A percentile compares a stretch with the other conserved stretches of the same genome.
These are phyloP conservation scores for Chironomus striatipennis DNA, from an alignment of 1,140 invertebrate genomes.

Conservation along the genomic window DNA sequence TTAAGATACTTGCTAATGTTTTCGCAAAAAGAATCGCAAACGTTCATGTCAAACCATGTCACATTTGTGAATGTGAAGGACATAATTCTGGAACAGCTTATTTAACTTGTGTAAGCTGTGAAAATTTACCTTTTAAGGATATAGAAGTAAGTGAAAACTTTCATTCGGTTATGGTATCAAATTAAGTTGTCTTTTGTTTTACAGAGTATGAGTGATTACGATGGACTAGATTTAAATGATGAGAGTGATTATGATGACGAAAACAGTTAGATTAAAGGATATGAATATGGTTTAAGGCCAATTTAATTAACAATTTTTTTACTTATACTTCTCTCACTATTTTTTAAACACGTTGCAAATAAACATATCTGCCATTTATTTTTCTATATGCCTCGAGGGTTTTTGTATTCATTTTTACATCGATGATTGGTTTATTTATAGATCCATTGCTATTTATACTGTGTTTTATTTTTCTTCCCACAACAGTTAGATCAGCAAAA, in stretches of 20 bases:
- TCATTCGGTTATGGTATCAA: not conserved
- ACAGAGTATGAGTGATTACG: not conserved
- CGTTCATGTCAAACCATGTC: constrained; percentile 52
- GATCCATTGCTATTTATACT: not conserved
- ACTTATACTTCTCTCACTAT: not conserved
- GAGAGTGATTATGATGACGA: not conserved
- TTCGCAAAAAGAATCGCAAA: constrained; percentile 58
- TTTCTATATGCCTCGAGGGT: not conserved
- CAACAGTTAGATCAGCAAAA: not conserved
- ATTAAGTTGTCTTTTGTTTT: not conserved
- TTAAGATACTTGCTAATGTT: constrained; percentile 56
- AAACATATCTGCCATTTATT: not conserved
- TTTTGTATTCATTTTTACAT: not conserved
- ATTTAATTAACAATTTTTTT: too few relatives aligned
- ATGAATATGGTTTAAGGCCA: too few relatives aligned
- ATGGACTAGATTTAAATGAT: not conserved
- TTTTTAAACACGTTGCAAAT: not conserved
- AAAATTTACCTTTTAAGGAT: not conserved
- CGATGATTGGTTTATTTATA: not conserved
- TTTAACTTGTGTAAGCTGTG: constrained; percentile 39
- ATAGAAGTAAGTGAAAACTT: not conserved
- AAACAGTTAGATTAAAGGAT: not conserved
- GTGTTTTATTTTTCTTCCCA: not conserved
- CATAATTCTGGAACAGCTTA: constrained; percentile 53
- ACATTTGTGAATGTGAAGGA: constrained; percentile 64